A percentile compares a stretch with the other conserved stretches of the same genome.
Evolutionary conservation across 2,113 vertebrate species (phyloP).

Genomic region (Actenoides lindsayi): DNA sequence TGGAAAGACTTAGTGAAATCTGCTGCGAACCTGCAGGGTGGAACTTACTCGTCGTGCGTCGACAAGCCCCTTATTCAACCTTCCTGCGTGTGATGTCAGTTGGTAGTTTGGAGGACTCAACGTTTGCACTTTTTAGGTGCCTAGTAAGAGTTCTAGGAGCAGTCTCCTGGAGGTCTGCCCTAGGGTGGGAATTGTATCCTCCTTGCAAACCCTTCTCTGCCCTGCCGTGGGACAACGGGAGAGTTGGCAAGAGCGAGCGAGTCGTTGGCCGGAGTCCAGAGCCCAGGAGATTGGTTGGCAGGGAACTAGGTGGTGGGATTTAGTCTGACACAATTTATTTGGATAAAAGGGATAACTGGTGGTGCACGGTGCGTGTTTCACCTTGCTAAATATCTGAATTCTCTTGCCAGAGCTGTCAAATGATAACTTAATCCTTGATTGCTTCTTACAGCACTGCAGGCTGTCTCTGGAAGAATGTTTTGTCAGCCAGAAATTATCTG

Average conservation of each 20-base stretch:
- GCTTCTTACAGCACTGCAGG: not conserved
- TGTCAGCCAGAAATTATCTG: not conserved
- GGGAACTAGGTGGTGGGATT: not conserved
- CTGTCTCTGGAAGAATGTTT: not conserved
- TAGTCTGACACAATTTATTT: slow-evolving; percentile 5
- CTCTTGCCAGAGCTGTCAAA: slow-evolving; percentile 12
- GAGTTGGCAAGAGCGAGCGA: not conserved
- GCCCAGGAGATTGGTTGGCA: not conserved
- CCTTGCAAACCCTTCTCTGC: not conserved
- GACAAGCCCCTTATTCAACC: not conserved
- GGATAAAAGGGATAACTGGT: not conserved
- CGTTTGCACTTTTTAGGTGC: not conserved
- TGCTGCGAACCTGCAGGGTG: not conserved
- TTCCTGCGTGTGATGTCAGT: too few species aligned
- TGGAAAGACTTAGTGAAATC: not conserved
- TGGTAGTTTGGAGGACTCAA: fast-evolving
- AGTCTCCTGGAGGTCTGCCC: fast-evolving
- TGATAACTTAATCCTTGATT: slow-evolving; percentile 35
- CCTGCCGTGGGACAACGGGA: not conserved
- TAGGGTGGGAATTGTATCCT: not conserved
- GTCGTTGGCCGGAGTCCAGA: not conserved
- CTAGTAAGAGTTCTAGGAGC: not conserved
- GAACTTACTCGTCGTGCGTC: not conserved
- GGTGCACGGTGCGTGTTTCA: not conserved
- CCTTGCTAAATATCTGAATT: slow-evolving; percentile 14